Base-by-base conservation (phyloP, 2,797 vertebrate genomes). In the Clarias platycephalus region DNA sequence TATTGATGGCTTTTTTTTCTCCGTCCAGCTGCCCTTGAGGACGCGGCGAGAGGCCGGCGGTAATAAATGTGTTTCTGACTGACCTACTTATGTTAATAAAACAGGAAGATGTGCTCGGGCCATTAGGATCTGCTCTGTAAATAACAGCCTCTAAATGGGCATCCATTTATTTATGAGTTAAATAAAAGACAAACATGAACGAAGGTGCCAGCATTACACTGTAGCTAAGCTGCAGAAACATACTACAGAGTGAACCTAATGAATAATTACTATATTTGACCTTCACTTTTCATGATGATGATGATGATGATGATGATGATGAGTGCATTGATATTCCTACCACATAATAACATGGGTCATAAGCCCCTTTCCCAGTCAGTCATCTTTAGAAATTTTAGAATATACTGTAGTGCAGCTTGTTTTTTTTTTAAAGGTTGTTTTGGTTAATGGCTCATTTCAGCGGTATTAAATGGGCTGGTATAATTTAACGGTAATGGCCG, bases 51-150 rank as follows among this genome's bases (percentile, higher is more conserved):
- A 85, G 67, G 74, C 78, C 75, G 80, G 75, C 76, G 83, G 80
- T 92, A 89, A 93, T 93, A 87, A 92, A 93, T 91, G 88, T 88
- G 87, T 89, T 89, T 90, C 88, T 87, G 88, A 84, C 88, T 90
- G 89, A 91, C 89, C 87, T 88, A 92, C 92, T 88, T 88, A 83
- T 85, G 86, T 83, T 93, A 91, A 93, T 91, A 91, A 91, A 93
- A 86, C 81, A 66, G 83, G 77, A 84, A 62, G 79, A 63, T 87
- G 87, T 88, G 89, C 90, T 88, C 40, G 86, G 86, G 87, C 86
- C 90, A 89, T 93, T 92, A 91, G 91, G 91, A 87, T 92, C 74
- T 85, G 87, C 89, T 87, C 86, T 87, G 89, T 92, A 92, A 92
- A 92, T 90, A 91, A 84, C 80, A 82, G 60, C 72, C 74, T 26